These are phyloP conservation scores for Drosophila nasuta DNA, from an alignment of 1,140 invertebrate species.

Conservation along the genomic window DNA sequence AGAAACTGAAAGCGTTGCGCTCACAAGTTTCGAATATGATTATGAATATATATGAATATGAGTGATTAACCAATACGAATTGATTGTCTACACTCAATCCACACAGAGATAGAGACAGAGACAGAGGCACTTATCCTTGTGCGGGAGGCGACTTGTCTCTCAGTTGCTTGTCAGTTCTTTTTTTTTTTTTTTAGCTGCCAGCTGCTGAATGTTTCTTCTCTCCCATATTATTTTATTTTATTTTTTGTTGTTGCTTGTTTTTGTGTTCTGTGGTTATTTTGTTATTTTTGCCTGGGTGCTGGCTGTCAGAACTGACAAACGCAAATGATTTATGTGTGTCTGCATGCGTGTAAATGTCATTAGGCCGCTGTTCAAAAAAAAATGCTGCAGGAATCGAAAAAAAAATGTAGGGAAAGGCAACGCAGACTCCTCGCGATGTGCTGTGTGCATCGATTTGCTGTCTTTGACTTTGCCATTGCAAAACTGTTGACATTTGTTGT, in stretches of 20 bases:
- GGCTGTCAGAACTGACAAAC: conserved; percentile 82
- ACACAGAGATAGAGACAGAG: background rate
- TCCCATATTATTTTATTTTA: conserved; percentile 43
- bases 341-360: conserved; percentile 84
- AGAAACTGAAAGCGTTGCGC: background rate
- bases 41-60: conserved; percentile 63
- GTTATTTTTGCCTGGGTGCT: conserved; percentile 60
- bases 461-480: conserved; percentile 71
- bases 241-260: conserved; percentile 29
- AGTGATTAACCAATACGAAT: conserved; percentile 78
- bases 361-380: conserved; percentile 38
- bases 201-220: conserved; percentile 43
- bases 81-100: conserved; percentile 75
- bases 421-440: conserved; percentile 11
- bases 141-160: background rate
- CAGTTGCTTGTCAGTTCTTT: background rate
- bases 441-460: conserved; percentile 70
- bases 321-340: conserved; percentile 83
- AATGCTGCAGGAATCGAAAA: background rate
- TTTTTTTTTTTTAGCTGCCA: background rate
- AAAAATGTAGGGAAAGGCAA: conserved; percentile 3
- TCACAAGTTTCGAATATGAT: conserved; percentile 9
- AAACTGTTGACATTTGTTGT: conserved; percentile 76
- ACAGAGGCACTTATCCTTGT: conserved; percentile 24
- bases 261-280: conserved; percentile 9